Conservation (phyloP, 1,140 invertebrate genomes). For the Ceratitis capitata region DNA sequence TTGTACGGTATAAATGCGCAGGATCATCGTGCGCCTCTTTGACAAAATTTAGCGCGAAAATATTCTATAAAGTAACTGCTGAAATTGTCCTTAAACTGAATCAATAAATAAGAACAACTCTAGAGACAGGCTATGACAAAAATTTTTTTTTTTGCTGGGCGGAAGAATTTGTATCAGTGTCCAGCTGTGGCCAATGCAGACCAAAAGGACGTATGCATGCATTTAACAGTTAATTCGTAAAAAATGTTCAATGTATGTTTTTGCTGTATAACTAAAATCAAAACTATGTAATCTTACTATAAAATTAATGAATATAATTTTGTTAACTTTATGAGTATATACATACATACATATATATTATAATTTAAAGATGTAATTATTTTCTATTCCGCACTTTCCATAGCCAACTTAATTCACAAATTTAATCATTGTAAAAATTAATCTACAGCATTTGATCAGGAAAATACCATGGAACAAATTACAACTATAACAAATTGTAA, state of each 20-base stretch:
- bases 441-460: neutral
- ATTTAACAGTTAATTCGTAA: no score
- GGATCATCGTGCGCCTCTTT: neutral
- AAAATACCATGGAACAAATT: neutral
- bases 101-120: neutral
- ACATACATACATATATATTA: no score
- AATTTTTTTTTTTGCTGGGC: neutral
- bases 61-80: neutral
- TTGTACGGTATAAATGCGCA: neutral
- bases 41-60: neutral
- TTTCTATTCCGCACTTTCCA: no score
- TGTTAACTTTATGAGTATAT: no score
- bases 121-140: neutral
- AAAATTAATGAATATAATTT: no score
- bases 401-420: no score
- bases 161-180: no score
- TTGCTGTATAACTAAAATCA: no score
- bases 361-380: no score
- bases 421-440: neutral
- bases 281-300: no score
- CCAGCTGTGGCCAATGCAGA: neutral
- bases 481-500: conserved; percentile 34
- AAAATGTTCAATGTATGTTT: no score
- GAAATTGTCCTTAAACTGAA: neutral
- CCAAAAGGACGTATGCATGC: no score